Base-by-base conservation (phyloP, 2,888 invertebrate species). In the Dynastes maya region DNA sequence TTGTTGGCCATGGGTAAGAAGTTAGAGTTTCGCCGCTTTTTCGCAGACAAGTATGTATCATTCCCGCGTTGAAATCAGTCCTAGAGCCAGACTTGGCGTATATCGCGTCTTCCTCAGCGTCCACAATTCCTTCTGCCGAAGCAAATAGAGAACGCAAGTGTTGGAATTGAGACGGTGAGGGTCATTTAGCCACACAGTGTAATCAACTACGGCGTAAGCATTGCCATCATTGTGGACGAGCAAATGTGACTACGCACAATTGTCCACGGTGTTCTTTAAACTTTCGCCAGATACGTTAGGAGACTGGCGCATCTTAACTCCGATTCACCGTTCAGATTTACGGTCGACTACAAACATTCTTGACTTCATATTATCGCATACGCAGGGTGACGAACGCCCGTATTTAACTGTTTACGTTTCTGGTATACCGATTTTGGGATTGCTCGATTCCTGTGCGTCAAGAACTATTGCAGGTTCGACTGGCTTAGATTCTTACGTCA, bases 81-180 rank as follows among this genome's bases (percentile, higher is more conserved):
- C 2, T 81, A 70, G 80, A 78, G 55, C 81, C 80, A 0, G 81
- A 80, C n/a, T 71, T 80, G 32, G 76, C 80, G 0, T 80, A 76
- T 71, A 45, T 78, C 6, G 5, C 29, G 29, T 8, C 32, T 13
- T 27, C 45, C 11, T 22, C 55, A 2, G 51, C 51, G 5, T 51
- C 51, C 51, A 8, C 51, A n/a, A n/a, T 51, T 5, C n/a, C 51
- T 9, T 51, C 51, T 51, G n/a, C 9, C n/a, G 51, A 51, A 51
- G 51, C 2, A 2, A 11, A 22, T 5, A 27, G 2, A 1, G 9
- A 58, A 16, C 40, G 37, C 2, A 27, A 40, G 5, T 78, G 78
- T 65, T 64, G 58, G 64, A 78, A 51, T 53, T 74, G 67, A 9
- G 29, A 40, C n/a, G n/a, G 9, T 0, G 13, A 8, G 1, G 53